These are phyloP conservation scores for Atlantisia rogersi DNA, from an alignment of 2,113 vertebrate genomes.

Conservation along the genomic window DNA sequence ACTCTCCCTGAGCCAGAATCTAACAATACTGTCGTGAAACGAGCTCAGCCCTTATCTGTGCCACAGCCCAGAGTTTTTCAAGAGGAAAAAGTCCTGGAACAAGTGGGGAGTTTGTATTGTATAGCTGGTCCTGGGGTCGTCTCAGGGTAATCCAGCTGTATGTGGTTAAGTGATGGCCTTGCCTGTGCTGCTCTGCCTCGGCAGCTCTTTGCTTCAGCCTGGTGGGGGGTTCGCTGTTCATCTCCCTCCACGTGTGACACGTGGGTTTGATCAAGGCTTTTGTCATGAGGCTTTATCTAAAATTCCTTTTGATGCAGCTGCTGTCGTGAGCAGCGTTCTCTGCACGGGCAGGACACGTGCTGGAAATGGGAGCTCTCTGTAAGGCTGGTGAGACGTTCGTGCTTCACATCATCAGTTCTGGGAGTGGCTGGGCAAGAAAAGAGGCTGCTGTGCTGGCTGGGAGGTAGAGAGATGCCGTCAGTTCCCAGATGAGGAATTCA, in stretches of 20 bases:
- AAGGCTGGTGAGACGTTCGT: neutral
- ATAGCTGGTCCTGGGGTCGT: neutral
- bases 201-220: neutral
- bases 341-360: neutral
- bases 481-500: neutral
- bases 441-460: neutral
- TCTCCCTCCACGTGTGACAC: neutral
- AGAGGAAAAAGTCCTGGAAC: neutral
- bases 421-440: neutral
- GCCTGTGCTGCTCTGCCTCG: neutral
- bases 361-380: neutral
- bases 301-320: neutral
- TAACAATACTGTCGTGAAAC: neutral
- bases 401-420: neutral
- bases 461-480: neutral
- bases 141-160: neutral
- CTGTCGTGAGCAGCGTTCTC: neutral
- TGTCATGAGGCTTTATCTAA: neutral
- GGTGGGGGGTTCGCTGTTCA: neutral
- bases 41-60: neutral
- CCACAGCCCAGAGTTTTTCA: neutral
- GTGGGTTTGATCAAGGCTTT: neutral
- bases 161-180: fast-evolving
- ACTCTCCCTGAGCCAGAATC: neutral
- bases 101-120: neutral